Conservation (phyloP, 2,113 vertebrate species). For the Ascaphus truei region DNA sequence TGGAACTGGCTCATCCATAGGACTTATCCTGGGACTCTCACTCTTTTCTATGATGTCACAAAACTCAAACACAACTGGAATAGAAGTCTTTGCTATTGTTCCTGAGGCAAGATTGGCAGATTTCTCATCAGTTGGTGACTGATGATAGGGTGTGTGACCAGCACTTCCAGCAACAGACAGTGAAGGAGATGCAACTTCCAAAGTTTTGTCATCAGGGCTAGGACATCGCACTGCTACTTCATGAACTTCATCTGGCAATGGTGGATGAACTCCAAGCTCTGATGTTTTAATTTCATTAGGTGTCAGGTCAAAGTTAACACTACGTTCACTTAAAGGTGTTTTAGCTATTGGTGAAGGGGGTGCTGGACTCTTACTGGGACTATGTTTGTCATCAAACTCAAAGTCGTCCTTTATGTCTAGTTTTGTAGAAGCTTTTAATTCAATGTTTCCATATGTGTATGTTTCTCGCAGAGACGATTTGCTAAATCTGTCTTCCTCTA, state of each 20-base stretch:
- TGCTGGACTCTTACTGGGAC: slow-evolving; percentile 54
- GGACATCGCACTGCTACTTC: slow-evolving; percentile 58
- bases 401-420: slow-evolving; percentile 52
- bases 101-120: slow-evolving; percentile 62
- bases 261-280: slow-evolving; percentile 62
- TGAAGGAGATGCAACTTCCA: slow-evolving; percentile 83
- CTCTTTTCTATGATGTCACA: slow-evolving; percentile 77
- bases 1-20: slow-evolving; percentile 78
- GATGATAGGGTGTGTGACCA: slow-evolving; percentile 94
- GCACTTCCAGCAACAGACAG: slow-evolving; percentile 82
- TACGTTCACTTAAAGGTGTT: slow-evolving; percentile 82
- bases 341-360: slow-evolving; percentile 74
- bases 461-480: slow-evolving; percentile 61
- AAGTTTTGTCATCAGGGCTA: slow-evolving; percentile 87
- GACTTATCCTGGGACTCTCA: slow-evolving; percentile 71
- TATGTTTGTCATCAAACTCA: slow-evolving; percentile 50
- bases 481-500: slow-evolving; percentile 84
- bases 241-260: slow-evolving; percentile 49
- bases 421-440: slow-evolving; percentile 36
- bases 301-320: slow-evolving; percentile 75
- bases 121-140: slow-evolving; percentile 92
- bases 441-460: slow-evolving; percentile 51
- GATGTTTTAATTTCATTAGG: slow-evolving; percentile 71
- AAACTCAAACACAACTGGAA: slow-evolving; percentile 78
- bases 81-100: slow-evolving; percentile 52